Conservation (phyloP, 2,888 invertebrate species). For the Electrophaes corylata region DNA sequence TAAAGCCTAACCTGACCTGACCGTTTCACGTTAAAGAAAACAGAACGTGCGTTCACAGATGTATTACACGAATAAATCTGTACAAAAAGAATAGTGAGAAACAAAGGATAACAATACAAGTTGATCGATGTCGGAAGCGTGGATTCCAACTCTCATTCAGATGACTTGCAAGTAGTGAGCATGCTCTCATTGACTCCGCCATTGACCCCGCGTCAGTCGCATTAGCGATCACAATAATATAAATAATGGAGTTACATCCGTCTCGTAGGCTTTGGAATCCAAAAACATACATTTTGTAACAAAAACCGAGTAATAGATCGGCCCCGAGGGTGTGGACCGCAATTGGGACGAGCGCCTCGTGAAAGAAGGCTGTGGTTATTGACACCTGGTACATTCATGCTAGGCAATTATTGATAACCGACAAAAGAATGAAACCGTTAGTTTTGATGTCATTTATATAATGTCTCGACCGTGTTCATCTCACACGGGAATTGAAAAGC, state of each 20-base stretch:
- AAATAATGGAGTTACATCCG: conserved; percentile 73
- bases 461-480: background rate
- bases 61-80: conserved; percentile 18
- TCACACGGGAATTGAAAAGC: background rate
- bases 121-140: conserved; percentile 77
- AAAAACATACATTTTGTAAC: conserved; percentile 59
- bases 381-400: conserved; percentile 48
- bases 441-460: conserved; percentile 11
- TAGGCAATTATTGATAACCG: conserved; percentile 12
- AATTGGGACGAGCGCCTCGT: conserved; percentile 52
- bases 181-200: conserved; percentile 80
- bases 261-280: conserved; percentile 64
- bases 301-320: conserved; percentile 68
- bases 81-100: conserved; percentile 47
- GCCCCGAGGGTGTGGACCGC: conserved; percentile 58
- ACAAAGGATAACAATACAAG: conserved; percentile 60
- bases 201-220: conserved; percentile 73
- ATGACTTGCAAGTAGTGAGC: conserved; percentile 79
- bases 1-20: conserved; percentile 7
- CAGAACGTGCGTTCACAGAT: conserved; percentile 1
- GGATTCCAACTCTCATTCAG: conserved; percentile 71
- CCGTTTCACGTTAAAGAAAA: conserved; percentile 7
- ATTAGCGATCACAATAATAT: conserved; percentile 72
- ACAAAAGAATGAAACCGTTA: conserved; percentile 26
- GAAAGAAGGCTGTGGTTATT: conserved; percentile 49